A percentile compares a stretch with the other conserved stretches of the same genome.
Conservation (phyloP, 1,140 invertebrate genomes). For the Argopecten irradians region DNA sequence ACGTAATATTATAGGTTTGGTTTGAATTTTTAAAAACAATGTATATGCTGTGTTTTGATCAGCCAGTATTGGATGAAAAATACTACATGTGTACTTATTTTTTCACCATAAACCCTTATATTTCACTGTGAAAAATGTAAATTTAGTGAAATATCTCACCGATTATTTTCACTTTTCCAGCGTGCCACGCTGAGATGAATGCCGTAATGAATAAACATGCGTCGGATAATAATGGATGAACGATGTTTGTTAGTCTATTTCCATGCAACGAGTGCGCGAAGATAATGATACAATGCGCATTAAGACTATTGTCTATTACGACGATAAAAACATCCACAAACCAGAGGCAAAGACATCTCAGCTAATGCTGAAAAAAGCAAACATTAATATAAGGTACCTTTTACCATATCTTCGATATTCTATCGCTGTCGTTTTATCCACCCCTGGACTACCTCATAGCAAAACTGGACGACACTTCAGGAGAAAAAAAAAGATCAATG, state of each 20-base stretch:
- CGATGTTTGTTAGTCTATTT: slow-evolving; percentile 90
- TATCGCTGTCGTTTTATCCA: too few species aligned
- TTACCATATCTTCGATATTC: too few species aligned
- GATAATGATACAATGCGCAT: slow-evolving; percentile 95
- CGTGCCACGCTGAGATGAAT: slow-evolving; percentile 97
- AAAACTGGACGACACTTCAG: too few species aligned
- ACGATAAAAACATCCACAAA: slow-evolving; percentile 81
- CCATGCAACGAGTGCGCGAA: slow-evolving; percentile 98
- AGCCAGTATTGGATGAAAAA: too few species aligned
- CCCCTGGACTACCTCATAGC: too few species aligned
- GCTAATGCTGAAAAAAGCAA: slow-evolving; percentile 41
- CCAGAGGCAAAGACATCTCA: slow-evolving; percentile 36
- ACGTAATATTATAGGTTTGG: too few species aligned
- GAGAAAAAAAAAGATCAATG: too few species aligned
- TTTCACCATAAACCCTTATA: neutral
- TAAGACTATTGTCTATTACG: slow-evolving; percentile 84
- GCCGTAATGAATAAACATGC: slow-evolving; percentile 93
- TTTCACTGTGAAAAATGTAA: neutral
- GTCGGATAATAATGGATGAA: slow-evolving; percentile 84
- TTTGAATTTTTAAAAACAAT: neutral
- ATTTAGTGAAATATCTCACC: neutral
- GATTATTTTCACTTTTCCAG: slow-evolving; percentile 76
- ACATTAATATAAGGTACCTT: slow-evolving; percentile 38
- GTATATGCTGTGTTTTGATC: too few species aligned
- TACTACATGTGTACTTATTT: too few species aligned